These are phyloP conservation scores for Tragelaphus buxtoni DNA, from an alignment of 2,113 vertebrate species.

Conservation along the genomic window DNA sequence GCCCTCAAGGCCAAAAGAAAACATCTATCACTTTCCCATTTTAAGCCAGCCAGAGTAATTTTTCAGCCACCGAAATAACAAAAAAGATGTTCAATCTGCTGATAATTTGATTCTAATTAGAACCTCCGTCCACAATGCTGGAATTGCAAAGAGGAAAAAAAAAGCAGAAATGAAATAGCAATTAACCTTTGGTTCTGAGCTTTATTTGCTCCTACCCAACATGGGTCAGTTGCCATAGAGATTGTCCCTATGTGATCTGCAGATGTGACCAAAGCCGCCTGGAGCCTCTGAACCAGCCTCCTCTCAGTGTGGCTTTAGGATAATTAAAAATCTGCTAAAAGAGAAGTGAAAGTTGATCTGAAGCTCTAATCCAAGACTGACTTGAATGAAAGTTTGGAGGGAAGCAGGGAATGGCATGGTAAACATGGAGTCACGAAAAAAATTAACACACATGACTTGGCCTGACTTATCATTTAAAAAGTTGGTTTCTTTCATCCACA, in stretches of 20 bases:
- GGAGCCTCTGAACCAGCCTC: slow-evolving; percentile 62
- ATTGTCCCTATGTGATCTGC: slow-evolving; percentile 71
- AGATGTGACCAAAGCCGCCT: slow-evolving; percentile 66
- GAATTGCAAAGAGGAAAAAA: slow-evolving; percentile 38
- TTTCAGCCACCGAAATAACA: slow-evolving; percentile 64
- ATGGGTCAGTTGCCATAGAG: slow-evolving; percentile 79
- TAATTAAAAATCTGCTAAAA: slow-evolving; percentile 79
- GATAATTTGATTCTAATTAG: slow-evolving; percentile 76
- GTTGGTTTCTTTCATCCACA: background rate
- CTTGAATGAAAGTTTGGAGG: slow-evolving; percentile 13
- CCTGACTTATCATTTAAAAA: slow-evolving; percentile 34
- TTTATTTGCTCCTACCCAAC: slow-evolving; percentile 67
- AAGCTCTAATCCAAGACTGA: slow-evolving; percentile 42
- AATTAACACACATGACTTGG: background rate
- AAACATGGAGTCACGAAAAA: background rate
- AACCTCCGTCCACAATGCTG: slow-evolving; percentile 66
- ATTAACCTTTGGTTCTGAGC: slow-evolving; percentile 79
- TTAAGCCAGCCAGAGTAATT: slow-evolving; percentile 50
- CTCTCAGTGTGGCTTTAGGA: slow-evolving; percentile 63
- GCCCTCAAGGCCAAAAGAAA: background rate
- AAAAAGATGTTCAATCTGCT: slow-evolving; percentile 68
- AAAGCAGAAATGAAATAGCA: slow-evolving; percentile 74
- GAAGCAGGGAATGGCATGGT: background rate
- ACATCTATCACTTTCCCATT: slow-evolving; percentile 11
- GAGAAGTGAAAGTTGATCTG: slow-evolving; percentile 60